Percentiles rank a stretch among this genome's conserved stretches.
Evolutionary conservation across 2,113 vertebrate genomes (phyloP).

Genomic region (Tachysurus fulvidraco): DNA sequence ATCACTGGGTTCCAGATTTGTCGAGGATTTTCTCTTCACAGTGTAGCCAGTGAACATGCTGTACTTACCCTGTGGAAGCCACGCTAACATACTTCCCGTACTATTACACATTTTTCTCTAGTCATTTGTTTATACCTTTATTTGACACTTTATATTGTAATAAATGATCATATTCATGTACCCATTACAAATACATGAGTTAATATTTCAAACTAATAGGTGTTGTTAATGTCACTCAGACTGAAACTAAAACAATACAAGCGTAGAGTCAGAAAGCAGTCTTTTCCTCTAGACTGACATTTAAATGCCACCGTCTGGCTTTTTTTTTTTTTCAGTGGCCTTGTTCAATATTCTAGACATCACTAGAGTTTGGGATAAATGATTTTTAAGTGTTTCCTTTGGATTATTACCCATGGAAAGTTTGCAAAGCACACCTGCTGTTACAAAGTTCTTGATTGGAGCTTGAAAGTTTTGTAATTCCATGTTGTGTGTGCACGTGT

Average conservation of each 20-base stretch:
- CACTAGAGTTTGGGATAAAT: background rate
- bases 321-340: background rate
- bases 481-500: background rate
- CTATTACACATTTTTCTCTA: background rate
- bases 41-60: background rate
- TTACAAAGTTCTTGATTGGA: conserved; percentile 4
- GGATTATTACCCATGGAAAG: background rate
- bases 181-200: background rate
- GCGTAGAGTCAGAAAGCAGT: conserved; percentile 26
- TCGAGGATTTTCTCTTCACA: conserved; percentile 22
- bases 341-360: background rate
- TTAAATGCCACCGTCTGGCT: conserved; percentile 42
- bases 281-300: conserved; percentile 35
- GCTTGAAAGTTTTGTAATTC: conserved; percentile 16
- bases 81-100: background rate
- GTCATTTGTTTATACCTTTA: background rate
- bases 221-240: conserved; percentile 5
- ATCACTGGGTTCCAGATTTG: conserved; percentile 14
- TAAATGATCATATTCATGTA: background rate
- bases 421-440: background rate
- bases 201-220: conserved; percentile 18
- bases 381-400: background rate
- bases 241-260: conserved; percentile 7
- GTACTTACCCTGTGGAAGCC: background rate
- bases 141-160: background rate